Evolutionary conservation across 2,113 vertebrate genomes (phyloP), one percentile per base, ranked within the genome.

Genomic region (Sceloporus tristichus): DNA sequence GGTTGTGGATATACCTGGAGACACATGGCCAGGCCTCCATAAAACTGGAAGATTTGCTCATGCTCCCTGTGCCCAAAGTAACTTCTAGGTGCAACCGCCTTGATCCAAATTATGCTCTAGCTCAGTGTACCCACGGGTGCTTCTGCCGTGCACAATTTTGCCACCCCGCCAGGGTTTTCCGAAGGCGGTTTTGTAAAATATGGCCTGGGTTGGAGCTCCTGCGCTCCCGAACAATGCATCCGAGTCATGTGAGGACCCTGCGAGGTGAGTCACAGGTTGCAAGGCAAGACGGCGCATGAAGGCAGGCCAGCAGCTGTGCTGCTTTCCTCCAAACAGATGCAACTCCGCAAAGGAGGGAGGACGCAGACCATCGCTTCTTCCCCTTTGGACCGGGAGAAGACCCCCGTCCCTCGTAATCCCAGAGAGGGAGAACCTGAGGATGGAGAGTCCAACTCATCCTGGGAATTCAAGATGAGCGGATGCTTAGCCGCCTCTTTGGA

Each of bases 181-280:
- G 7, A 29, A 29, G 0, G 13, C 18, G n/a, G 62, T 79, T 87
- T 42, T 79, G 86, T 0, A 0, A 3, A 71, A 81, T 68, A 80
- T 13, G 18, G 38, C 73, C 25, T 82, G 59, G 48, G 11, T 27
- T 76, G 71, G n/a, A 27, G 2, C 0, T 8, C 9, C 42, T 74
- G 6, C 38, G 13, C 65, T 85, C 23, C 74, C 23, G 66, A 90
- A 85, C 48, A 87, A 84, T 82, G 81, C 38, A 14, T 38, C 68
- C 48, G n/a, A 84, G 88, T 83, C 66, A 77, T 71, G 65, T 59
- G 73, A 79, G 85, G 73, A 77, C 71, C 79, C 85, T 40, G 53
- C 40, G 38, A 81, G 77, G 85, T 81, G 91, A 85, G 86, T 62
- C 18, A 80, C 74, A 68, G 81, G 80, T 83, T 92, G 59, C 18